Evolutionary conservation across 2,888 invertebrate genomes (phyloP), one percentile per base, ranked within the genome.

Genomic region (Microctonus hyperodae): DNA sequence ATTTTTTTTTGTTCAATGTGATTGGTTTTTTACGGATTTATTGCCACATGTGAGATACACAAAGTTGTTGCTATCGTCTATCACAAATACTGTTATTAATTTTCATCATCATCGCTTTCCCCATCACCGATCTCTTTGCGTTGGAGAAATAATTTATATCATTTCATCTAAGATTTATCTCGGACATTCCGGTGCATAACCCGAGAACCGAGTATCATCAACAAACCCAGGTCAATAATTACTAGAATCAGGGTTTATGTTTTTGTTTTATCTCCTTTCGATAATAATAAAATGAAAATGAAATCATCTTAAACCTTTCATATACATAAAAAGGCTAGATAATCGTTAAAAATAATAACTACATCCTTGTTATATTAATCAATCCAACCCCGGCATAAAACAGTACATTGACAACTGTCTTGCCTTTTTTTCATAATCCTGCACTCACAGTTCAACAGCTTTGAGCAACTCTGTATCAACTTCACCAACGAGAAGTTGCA

Each of bases 391-490:
- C 9, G 72, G 73, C 72, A 77, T 62, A 73, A 73, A 80, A 73
- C 81, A 80, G 80, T 80, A 72, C 64, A 72, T 72, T 81, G 81
- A 80, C 77, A 71, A 72, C 79, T 78, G 79, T 76, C 74, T 75
- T 77, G 78, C 78, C 78, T 76, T 79, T 74, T 66, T 72, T 78
- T 76, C 70, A 70, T 69, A 67, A 71, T 65, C 70, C 69, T 67
- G 33, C 61, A 59, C 44, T 61, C 58, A 81, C 83, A 90, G 90
- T 90, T 87, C 86, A 91, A 91, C 87, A 90, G 90, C 79, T 91
- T 91, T 86, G 91, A 92, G 85, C 91, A 92, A 85, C 86, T 92
- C 75, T 91, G 91, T 86, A 92, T 92, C 87, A 92, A 92, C 87
- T 92, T 91, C 86, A 91, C 91, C 81, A 92, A 92, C 84, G 91